Base-by-base conservation (phyloP, 2,888 invertebrate species). In the Hypomecis punctinalis region DNA sequence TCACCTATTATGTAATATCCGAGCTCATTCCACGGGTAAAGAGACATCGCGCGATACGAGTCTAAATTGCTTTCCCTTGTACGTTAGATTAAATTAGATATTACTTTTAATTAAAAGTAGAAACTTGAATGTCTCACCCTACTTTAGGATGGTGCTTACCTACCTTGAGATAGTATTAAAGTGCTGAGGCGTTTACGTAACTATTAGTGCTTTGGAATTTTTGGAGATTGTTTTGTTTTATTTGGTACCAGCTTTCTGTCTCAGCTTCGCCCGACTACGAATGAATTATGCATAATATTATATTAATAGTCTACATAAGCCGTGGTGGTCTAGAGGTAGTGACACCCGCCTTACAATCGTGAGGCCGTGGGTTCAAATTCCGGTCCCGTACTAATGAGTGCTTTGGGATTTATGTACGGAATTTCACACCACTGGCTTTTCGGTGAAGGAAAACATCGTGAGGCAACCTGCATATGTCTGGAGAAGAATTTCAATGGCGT, bases 41-140 rank as follows among this genome's bases (percentile, higher is more conserved):
- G 39, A 63, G 67, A 69, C 69, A 64, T 64, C 66, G 62, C 61
- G 47, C 64, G 64, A 68, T 66, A 66, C 59, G 66, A 66, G 66
- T 66, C 69, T 67, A 70, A 73, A 73, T 73, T 73, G 71, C 71
- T 71, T 73, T 73, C 67, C 48, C 73, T 67, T 73, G 73, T 73
- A 70, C 68, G 68, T 37, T 67, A 69, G 68, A 69, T 69, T 71
- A 69, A 71, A 71, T 71, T 69, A 68, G 69, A 69, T 66, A 71
- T 69, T 63, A 62, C 57, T 66, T 73, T 73, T 73, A 68, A 73
- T 73, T 73, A 73, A 71, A 73, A 61, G 73, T 67, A 49, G 68
- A 48, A 67, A 67, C 63, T 64, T 13, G 54, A 54, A 63, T 49
- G 49, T 58, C 47, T 57, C 57, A 39, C 13, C 33, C 11, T 61